A percentile compares a stretch with the other conserved stretches of the same genome.
These are phyloP conservation scores for Lytechinus variegatus DNA, from an alignment of 35 echinoderm and acorn worm species.

Conservation along the genomic window DNA sequence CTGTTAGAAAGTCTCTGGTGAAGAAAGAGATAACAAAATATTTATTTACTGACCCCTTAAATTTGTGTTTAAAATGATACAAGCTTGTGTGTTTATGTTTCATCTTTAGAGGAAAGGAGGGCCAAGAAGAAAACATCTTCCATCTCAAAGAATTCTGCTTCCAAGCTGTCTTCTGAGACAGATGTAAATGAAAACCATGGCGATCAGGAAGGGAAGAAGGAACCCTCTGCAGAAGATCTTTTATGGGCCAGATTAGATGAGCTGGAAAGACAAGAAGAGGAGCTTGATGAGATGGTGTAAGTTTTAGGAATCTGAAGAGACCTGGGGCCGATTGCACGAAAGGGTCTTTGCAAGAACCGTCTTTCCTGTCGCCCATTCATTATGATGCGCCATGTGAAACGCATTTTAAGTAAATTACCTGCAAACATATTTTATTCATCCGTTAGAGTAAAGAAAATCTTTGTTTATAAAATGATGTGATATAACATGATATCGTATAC, in stretches of 20 bases:
- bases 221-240: constrained; percentile 29
- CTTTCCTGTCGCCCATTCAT: too few relatives aligned
- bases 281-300: constrained; percentile 81
- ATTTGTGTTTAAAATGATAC: not conserved
- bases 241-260: constrained; percentile 88
- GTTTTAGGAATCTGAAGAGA: not conserved
- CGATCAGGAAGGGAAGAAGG: constrained; percentile 46
- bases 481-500: too few relatives aligned
- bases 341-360: too few relatives aligned
- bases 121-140: constrained; percentile 49
- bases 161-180: not conserved
- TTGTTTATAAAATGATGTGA: too few relatives aligned
- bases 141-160: not conserved
- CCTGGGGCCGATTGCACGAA: too few relatives aligned
- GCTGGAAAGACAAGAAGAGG: constrained; percentile 88
- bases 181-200: not conserved
- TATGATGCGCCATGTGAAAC: too few relatives aligned
- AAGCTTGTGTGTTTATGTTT: not conserved
- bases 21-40: not conserved
- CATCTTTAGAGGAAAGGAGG: constrained; percentile 57
- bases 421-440: too few relatives aligned
- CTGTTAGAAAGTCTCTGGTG: not conserved
- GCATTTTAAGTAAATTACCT: too few relatives aligned
- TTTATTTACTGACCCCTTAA: not conserved
- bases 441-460: too few relatives aligned